These are phyloP conservation scores for Nomada hirtipes DNA, from an alignment of 2,888 invertebrate genomes.

Conservation along the genomic window DNA sequence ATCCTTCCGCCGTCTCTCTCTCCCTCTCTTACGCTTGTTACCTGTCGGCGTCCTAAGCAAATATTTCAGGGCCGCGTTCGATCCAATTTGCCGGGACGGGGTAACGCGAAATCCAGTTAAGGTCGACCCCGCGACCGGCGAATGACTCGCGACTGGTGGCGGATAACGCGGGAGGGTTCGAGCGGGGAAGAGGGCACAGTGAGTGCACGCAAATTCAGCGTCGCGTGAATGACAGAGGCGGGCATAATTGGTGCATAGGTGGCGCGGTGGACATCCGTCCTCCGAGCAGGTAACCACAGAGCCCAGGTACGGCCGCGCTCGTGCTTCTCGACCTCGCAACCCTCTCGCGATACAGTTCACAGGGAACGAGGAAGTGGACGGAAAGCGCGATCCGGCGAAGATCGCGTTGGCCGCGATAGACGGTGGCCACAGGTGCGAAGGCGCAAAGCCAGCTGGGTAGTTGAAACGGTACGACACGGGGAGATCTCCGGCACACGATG, in stretches of 20 bases:
- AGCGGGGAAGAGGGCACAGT: conserved; percentile 26
- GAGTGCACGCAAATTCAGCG: conserved; percentile 41
- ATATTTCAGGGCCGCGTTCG: conserved; percentile 78
- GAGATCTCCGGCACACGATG: conserved; percentile 72
- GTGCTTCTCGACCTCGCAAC: background rate
- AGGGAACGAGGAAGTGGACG: background rate
- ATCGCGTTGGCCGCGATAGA: background rate
- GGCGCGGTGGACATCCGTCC: conserved; percentile 48
- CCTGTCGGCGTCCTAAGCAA: conserved; percentile 75
- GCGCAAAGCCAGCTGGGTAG: conserved; percentile 70
- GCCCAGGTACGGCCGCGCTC: conserved; percentile 18
- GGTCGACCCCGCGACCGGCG: conserved; percentile 28
- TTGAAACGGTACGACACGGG: conserved; percentile 72
- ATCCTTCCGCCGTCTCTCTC: conserved; percentile 3
- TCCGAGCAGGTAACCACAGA: conserved; percentile 33
- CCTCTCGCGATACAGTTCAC: too few species aligned
- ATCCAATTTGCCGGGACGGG: conserved; percentile 78
- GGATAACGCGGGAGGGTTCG: background rate
- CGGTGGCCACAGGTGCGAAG: conserved; percentile 70
- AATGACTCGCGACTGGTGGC: background rate
- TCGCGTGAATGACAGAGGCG: conserved; percentile 53
- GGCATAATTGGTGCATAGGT: conserved; percentile 41
- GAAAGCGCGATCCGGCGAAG: too few species aligned
- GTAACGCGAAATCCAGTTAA: conserved; percentile 77
- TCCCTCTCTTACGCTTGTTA: conserved; percentile 28